Percentiles rank a stretch among this genome's conserved stretches.
Evolutionary conservation across 2,888 invertebrate genomes (phyloP).

Genomic region (Rhyacophila evoluta): DNA sequence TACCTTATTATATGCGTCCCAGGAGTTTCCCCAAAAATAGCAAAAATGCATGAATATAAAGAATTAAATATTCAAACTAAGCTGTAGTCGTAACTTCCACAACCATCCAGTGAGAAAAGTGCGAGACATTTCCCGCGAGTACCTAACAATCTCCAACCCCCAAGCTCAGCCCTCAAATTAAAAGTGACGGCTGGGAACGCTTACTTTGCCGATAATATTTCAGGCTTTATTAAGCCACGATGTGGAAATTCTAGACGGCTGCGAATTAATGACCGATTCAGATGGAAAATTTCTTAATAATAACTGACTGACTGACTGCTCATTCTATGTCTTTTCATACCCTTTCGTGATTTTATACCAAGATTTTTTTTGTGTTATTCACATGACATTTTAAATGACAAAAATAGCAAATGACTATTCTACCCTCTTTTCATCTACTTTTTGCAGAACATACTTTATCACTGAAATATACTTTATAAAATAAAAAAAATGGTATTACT

Average conservation of each 20-base stretch:
- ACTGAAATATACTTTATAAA: too few relatives aligned
- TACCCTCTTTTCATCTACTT: background rate
- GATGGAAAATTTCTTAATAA: constrained; percentile 13
- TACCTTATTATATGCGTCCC: too few relatives aligned
- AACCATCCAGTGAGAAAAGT: background rate
- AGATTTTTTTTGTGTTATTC: background rate
- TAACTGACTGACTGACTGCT: constrained; percentile 1
- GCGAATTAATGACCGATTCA: constrained; percentile 13
- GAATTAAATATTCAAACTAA: too few relatives aligned
- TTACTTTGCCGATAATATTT: constrained; percentile 17
- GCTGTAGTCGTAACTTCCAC: background rate
- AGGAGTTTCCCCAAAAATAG: too few relatives aligned
- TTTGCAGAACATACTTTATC: too few relatives aligned
- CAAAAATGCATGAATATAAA: too few relatives aligned
- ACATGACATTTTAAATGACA: background rate
- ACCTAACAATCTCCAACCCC: background rate
- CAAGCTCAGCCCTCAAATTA: constrained; percentile 26
- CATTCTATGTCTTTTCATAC: background rate
- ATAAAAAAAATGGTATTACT: too few relatives aligned
- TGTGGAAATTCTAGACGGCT: background rate
- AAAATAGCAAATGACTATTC: background rate
- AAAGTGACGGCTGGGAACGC: constrained; percentile 29
- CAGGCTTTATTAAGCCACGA: constrained; percentile 17
- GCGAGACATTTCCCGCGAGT: constrained; percentile 3
- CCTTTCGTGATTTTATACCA: background rate